A percentile compares a stretch with the other conserved stretches of the same genome.
Conservation (phyloP, 2,888 invertebrate species). For the Drosophila limbata region DNA sequence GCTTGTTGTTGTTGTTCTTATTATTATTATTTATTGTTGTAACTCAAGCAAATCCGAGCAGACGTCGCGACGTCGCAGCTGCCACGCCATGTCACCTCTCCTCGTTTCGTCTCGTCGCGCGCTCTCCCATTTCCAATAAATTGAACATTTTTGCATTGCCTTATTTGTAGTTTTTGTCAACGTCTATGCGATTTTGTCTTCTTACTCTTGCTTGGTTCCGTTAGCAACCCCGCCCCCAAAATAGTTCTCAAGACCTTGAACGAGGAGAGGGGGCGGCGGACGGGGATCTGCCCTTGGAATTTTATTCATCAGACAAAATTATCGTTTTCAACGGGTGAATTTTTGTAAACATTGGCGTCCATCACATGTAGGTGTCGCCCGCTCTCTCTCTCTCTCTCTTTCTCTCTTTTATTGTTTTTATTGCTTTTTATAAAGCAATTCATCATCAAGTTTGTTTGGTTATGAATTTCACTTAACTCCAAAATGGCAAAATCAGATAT, state of each 20-base stretch:
- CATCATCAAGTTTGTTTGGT: slow-evolving; percentile 48
- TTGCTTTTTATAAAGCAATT: slow-evolving; percentile 41
- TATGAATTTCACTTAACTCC: slow-evolving; percentile 48
- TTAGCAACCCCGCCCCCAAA: slow-evolving; percentile 61
- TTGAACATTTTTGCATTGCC: slow-evolving; percentile 74
- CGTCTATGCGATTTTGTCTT: slow-evolving; percentile 44
- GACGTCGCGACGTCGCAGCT: slow-evolving; percentile 71
- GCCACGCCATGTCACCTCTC: slow-evolving; percentile 43
- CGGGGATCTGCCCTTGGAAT: slow-evolving; percentile 61
- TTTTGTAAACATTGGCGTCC: slow-evolving; percentile 50
- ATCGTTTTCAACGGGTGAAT: slow-evolving; percentile 28
- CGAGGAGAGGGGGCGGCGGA: not conserved
- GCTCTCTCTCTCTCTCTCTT: slow-evolving; percentile 14
- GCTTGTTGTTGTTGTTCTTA: slow-evolving; percentile 39
- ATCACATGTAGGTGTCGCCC: slow-evolving; percentile 39
- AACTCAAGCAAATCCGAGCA: slow-evolving; percentile 76
- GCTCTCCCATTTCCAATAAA: slow-evolving; percentile 68
- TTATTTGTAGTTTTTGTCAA: slow-evolving; percentile 77
- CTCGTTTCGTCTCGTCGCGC: slow-evolving; percentile 20
- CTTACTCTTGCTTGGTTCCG: slow-evolving; percentile 54
- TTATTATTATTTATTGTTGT: slow-evolving; percentile 63
- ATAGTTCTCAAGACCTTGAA: slow-evolving; percentile 69
- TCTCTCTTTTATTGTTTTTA: slow-evolving; percentile 12
- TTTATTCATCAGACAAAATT: slow-evolving; percentile 53
- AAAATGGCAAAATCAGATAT: slow-evolving; percentile 48